Evolutionary conservation across 2,113 vertebrate genomes (phyloP), one percentile per base, ranked within the genome.

Genomic region (Lucifuga dentata): DNA sequence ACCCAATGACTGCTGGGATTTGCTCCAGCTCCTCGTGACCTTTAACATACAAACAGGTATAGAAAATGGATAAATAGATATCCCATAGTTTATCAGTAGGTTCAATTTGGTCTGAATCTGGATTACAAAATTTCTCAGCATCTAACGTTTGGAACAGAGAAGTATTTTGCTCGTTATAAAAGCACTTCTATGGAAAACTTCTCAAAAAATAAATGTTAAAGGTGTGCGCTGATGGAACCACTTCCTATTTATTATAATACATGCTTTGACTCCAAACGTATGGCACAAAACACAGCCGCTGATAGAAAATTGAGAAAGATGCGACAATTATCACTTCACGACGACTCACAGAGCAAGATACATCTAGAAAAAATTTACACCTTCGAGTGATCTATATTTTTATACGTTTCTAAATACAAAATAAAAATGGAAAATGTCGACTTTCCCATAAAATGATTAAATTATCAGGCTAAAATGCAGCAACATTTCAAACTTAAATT

Each of bases 201-300:
- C 59, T 60, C n/a, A n/a, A 70, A 45, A 29, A 91, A 91, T 74
- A 87, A 90, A 83, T 26, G 43, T 87, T 79, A 67, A 79, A 64
- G 67, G 76, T 79, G 82, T 86, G 57, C 71, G 90, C 90, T 80
- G 65, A 83, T 88, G 84, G 78, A 91, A 93, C 89, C 88, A 90
- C 87, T 86, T 85, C 85, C 44, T 87, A 87, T 98, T 97, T 97
- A 97, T 97, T 98, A 94, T 93, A 95, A 89, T 95, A 97, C 95
- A 98, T 94, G 94, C 93, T 92, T 90, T 83, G 73, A 85, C 69
- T 90, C 86, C 90, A 96, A 95, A 93, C 92, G 92, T 93, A 93
- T 95, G 97, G 95, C 95, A 97, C 94, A 96, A 88, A 94, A 95
- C 94, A 98, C 90, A 95, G 95, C 95, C 95, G 94, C 95, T 92